Evolutionary conservation across 2,113 vertebrate species (phyloP).

Genomic region (Reinhardtius hippoglossoides): DNA sequence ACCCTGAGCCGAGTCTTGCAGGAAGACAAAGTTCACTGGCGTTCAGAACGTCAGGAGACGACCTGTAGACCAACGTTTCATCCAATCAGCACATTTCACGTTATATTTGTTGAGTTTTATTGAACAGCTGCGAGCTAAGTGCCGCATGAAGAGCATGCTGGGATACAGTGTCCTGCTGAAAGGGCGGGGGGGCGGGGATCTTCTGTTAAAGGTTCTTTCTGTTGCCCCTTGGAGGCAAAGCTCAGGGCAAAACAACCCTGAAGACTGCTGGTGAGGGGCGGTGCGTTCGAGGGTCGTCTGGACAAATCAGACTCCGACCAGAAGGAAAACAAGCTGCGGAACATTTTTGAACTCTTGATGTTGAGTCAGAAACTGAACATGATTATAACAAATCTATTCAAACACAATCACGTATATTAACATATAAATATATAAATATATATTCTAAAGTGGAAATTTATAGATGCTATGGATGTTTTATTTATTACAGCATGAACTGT

Average conservation of each 20-base stretch:
- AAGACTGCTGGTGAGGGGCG: constrained; percentile 2
- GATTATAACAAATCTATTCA: constrained; percentile 37
- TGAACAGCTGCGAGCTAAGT: too few relatives aligned
- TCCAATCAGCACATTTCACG: too few relatives aligned
- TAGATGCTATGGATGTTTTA: constrained; percentile 64
- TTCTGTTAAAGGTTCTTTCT: too few relatives aligned
- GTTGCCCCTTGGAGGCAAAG: not conserved
- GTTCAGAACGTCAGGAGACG: not conserved
- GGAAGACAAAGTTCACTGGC: not conserved
- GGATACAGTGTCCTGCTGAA: too few relatives aligned
- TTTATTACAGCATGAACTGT: constrained; percentile 74
- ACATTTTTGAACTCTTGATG: not conserved
- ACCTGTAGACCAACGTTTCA: too few relatives aligned
- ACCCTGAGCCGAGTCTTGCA: not conserved
- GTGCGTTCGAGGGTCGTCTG: not conserved
- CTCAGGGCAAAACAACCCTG: not conserved
- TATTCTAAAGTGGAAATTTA: constrained; percentile 50
- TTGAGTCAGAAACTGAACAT: constrained; percentile 14
- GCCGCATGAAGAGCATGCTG: too few relatives aligned
- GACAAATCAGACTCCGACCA: not conserved
- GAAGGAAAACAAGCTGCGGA: not conserved
- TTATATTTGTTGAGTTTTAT: too few relatives aligned
- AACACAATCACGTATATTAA: constrained; percentile 47
- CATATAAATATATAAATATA: constrained; percentile 28
- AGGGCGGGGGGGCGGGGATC: too few relatives aligned